Conservation (phyloP, 2,888 invertebrate species). For the Saturnia japonica region DNA sequence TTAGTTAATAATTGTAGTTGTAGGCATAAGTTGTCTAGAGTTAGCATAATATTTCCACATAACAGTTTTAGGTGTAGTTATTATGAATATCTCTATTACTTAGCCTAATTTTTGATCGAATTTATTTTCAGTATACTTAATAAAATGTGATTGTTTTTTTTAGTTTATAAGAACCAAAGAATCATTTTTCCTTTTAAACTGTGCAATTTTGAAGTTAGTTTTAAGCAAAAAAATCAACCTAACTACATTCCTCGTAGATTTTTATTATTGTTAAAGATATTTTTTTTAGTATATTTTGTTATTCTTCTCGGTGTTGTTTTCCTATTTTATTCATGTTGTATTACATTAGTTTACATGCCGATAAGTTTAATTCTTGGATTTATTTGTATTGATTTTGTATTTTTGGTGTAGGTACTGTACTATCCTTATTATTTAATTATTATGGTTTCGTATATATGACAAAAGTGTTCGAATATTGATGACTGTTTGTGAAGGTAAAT, state of each 20-base stretch:
- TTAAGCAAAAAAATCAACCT: slow-evolving; percentile 51
- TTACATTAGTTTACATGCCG: slow-evolving; percentile 59
- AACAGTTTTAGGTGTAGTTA: slow-evolving; percentile 44
- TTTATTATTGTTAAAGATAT: slow-evolving; percentile 52
- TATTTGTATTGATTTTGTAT: slow-evolving; percentile 25
- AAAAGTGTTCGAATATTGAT: slow-evolving; percentile 16
- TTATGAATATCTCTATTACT: slow-evolving; percentile 49
- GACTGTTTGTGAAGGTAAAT: slow-evolving; percentile 53
- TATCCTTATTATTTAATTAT: neutral
- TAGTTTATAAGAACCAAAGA: slow-evolving; percentile 75
- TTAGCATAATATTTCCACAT: slow-evolving; percentile 54
- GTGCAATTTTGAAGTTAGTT: slow-evolving; percentile 69
- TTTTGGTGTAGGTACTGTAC: slow-evolving; percentile 21
- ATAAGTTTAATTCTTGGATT: slow-evolving; percentile 40
- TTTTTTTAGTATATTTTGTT: slow-evolving; percentile 29
- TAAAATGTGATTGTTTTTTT: slow-evolving; percentile 65
- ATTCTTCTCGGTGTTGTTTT: slow-evolving; percentile 45
- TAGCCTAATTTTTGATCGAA: slow-evolving; percentile 55
- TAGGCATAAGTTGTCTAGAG: slow-evolving; percentile 22
- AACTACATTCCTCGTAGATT: slow-evolving; percentile 50
- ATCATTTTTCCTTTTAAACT: slow-evolving; percentile 60
- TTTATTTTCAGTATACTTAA: slow-evolving; percentile 51
- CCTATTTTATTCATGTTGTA: slow-evolving; percentile 36
- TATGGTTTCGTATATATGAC: neutral
- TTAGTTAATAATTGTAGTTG: slow-evolving; percentile 32